Percentiles rank a stretch among this genome's conserved stretches.
Conservation (phyloP, 2,888 invertebrate genomes). For the Plebejus melissa region DNA sequence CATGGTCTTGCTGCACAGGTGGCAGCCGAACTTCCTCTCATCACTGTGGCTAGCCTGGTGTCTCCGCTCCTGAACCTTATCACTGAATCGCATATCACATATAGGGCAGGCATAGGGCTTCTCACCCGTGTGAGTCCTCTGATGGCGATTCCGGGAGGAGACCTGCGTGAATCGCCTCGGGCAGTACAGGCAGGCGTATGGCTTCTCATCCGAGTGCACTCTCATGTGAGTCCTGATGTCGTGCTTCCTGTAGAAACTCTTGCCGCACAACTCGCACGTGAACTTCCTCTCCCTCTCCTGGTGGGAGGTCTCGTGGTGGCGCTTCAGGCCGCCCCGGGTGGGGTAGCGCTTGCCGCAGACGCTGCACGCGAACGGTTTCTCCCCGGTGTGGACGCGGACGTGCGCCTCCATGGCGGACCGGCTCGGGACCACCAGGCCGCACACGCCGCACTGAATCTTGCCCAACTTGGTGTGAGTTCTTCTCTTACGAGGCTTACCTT, state of each 20-base stretch:
- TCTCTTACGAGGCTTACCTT: constrained; percentile 39
- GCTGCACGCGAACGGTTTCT: constrained; percentile 59
- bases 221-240: constrained; percentile 65
- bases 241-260: constrained; percentile 59
- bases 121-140: constrained; percentile 66
- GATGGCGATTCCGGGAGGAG: constrained; percentile 64
- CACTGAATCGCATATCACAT: constrained; percentile 61
- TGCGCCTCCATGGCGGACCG: constrained; percentile 61
- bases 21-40: constrained; percentile 76
- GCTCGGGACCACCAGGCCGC: constrained; percentile 53
- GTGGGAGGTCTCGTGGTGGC: constrained; percentile 57
- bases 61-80: constrained; percentile 54
- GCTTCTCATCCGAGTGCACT: constrained; percentile 63
- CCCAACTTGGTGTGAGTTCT: constrained; percentile 45
- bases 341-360: constrained; percentile 53
- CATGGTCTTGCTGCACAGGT: constrained; percentile 72
- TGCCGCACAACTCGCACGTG: constrained; percentile 68
- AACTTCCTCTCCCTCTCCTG: constrained; percentile 55
- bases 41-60: constrained; percentile 65
- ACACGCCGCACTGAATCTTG: constrained; percentile 57
- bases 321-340: constrained; percentile 57
- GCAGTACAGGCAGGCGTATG: constrained; percentile 61
- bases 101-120: constrained; percentile 59
- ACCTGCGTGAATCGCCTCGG: constrained; percentile 57
- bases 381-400: constrained; percentile 65